Base-by-base conservation (phyloP, 2,888 invertebrate genomes). In the Phengaris alcon region DNA sequence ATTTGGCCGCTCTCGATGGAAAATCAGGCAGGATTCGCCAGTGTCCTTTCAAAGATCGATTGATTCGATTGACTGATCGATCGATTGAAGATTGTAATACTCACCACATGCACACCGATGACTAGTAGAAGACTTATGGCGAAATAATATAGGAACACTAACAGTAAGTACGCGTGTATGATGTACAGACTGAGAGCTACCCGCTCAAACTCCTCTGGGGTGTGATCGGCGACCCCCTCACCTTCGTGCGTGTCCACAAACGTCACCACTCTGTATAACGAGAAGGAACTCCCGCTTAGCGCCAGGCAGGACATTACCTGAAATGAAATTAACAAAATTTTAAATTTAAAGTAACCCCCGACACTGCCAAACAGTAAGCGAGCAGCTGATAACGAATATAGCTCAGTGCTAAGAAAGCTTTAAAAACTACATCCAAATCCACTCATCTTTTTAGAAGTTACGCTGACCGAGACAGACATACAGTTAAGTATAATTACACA, bases 81-180 rank as follows among this genome's bases (percentile, higher is more conserved):
- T 22, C 22, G 22, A 46, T 46, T 46, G 4, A 46, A 46, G 6
- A 6, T 46, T 6, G 46, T 2, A 22, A 35, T 15, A 82, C 87
- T 85, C 80, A 93, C 93, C 84, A 74, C 81, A 79, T 91, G 92
- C 2, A 88, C 84, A 4, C 91, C 91, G 46, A 90, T 77, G 12
- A 93, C 82, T 48, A 92, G 81, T 55, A 92, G 69, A 3, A 89
- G 1, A 77, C 86, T 88, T 22, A 91, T 86, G 0, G 83, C 76
- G 10, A 88, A 76, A 78, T 87, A 86, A 77, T 84, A 88, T 6
- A 90, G 73, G 75, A 86, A 88, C 46, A 91, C 87, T 0, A 88
- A 75, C 3, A 91, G 77, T 59, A 88, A 86, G 76, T 88, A 89
- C 0, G 83, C 89, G 51, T 90, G 89, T 0, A 88, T 82, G n/a